Base-by-base conservation (phyloP, 2,888 invertebrate genomes). In the Laothoe populi region DNA sequence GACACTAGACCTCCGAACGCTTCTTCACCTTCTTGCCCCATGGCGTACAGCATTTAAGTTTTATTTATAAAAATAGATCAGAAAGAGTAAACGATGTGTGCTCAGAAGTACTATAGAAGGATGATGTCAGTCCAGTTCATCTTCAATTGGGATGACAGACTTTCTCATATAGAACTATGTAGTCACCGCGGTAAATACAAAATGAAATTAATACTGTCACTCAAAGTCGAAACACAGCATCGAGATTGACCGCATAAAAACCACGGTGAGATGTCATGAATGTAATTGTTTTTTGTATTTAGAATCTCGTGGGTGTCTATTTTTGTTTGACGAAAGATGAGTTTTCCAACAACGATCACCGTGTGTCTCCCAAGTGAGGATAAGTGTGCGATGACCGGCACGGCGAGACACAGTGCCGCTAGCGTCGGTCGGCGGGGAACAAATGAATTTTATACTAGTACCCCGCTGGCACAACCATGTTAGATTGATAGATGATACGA, bases 401-500 rank as follows among this genome's bases (percentile, higher is more conserved):
- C 69, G 59, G 40, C 16, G n/a, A 57, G 38, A 60, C 63, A 63
- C 63, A 4, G 63, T 26, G 60, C 1, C 57, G 62, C 44, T 61
- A 16, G 67, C 73, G 73, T 67, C 59, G 13, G 44, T 19, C 64
- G 64, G 63, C 72, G 72, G 74, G 74, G 74, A 78, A 72, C 68
- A 70, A 72, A 74, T 73, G 74, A 82, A 83, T 86, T 87, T 85
- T 87, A 88, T 85, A 86, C 82, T 67, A 76, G 79, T 76, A 83
- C 77, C 90, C 90, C 78, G 88, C 89, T 87, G 89, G 70, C 68
- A 67, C 71, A 70, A 73, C 79, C 80, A 86, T 83, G 85, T 87
- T 84, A 87, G 90, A 90, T 91, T 88, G 87, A 90, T 90, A 85
- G 86, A 81, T 81, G 90, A 90, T 90, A 90, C 78, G 79, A 75